Percentiles rank a stretch among this genome's conserved stretches.
phyloP scores from a whole-genome alignment of 2,797 vertebrate species.

The Lophius americanus region DNA sequence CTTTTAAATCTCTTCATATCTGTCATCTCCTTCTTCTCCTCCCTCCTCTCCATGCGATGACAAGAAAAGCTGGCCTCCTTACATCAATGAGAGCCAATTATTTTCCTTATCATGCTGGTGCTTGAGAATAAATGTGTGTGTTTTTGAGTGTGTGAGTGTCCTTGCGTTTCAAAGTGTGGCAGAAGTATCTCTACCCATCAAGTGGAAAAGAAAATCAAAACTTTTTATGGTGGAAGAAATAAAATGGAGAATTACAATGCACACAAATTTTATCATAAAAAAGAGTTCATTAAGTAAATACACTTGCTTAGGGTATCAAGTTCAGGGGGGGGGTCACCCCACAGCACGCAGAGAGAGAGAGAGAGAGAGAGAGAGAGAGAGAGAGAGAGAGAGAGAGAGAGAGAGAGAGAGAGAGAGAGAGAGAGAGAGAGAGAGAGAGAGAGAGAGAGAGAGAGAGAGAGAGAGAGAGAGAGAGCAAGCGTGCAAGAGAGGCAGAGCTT shows the following conservation, averaged over 20 bases:
- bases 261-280: neutral
- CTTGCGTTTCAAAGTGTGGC: constrained; percentile 1
- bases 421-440: too few species aligned
- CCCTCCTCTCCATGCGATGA: constrained; percentile 31
- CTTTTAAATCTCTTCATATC: constrained; percentile 27
- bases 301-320: too few species aligned
- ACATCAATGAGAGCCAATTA: constrained; percentile 29
- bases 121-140: constrained; percentile 3
- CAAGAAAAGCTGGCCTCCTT: constrained; percentile 31
- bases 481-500: too few species aligned
- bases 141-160: neutral
- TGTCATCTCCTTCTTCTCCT: constrained; percentile 18
- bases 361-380: too few species aligned
- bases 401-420: too few species aligned
- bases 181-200: neutral
- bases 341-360: too few species aligned
- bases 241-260: neutral
- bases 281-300: too few species aligned
- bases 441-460: too few species aligned
- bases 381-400: too few species aligned
- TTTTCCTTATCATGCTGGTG: constrained; percentile 24
- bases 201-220: neutral
- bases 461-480: too few species aligned
- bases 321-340: too few species aligned
- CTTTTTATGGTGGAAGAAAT: neutral